Evolutionary conservation across 64 coral and sea anemone species (phyloP), one percentile per base, ranked within the genome.

Genomic region (Montipora foliosa): DNA sequence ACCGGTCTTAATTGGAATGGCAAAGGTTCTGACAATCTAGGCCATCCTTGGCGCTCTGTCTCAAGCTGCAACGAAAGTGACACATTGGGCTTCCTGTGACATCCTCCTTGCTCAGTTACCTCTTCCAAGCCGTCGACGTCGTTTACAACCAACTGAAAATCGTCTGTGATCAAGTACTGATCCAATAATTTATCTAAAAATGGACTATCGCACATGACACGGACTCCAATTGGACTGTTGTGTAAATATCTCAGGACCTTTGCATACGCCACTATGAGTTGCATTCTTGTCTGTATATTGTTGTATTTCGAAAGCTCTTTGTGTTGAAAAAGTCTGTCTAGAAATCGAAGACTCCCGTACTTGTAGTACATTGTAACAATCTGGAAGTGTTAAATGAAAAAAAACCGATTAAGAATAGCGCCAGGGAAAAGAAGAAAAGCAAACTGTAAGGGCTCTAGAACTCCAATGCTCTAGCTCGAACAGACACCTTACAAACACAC

Each of bases 131-230:
- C 76, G 16, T 78, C 76, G 4, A 78, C 76, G 76, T 78, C 76
- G 17, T 78, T 78, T 5, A 78, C 76, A n/a, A 78, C 76, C 12
- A 78, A 17, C 0, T 78, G 76, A 78, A 78, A 78, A 46, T 78
- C 76, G 76, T 78, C 76, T 17, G 76, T 78, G 44, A 78, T 78
- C 47, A 78, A 78, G 15, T 78, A 78, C 47, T 78, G 76, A 78
- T 78, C 76, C 6, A 78, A 46, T 78, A 78, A 19, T n/a, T 78
- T 78, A 8, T 50, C 47, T 48, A 78, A 16, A 37, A 78, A 78
- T 19, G 76, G 76, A 19, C 45, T 78, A 78, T 78, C 76, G 19
- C 76, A 78, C 76, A 78, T 78, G 4, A 78, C 76, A 78, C 76
- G 76, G 17, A 78, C 76, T 19, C 76, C 76, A 8, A 78, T 78